phyloP scores from a whole-genome alignment of 2,888 invertebrate genomes.

The Pediacus dermestoides region DNA sequence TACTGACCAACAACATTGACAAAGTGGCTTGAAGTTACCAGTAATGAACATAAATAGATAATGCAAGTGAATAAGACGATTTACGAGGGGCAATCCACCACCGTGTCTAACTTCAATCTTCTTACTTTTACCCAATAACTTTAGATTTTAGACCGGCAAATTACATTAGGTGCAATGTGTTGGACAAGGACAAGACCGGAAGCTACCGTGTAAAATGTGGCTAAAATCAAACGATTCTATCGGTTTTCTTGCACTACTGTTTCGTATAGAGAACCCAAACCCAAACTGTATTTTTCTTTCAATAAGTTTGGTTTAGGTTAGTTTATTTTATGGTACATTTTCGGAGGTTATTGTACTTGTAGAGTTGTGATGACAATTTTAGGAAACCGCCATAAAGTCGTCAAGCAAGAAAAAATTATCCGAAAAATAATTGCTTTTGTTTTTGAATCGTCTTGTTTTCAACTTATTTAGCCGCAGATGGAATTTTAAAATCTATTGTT shows the following conservation, averaged over 20 bases:
- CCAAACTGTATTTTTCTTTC: too few species aligned
- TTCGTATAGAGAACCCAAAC: too few species aligned
- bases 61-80: constrained; percentile 40
- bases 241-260: constrained; percentile 11
- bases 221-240: constrained; percentile 14
- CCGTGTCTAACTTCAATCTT: constrained; percentile 34
- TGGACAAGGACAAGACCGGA: constrained; percentile 13
- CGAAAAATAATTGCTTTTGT: too few species aligned
- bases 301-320: too few species aligned
- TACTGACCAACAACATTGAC: constrained; percentile 36
- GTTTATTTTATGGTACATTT: too few species aligned
- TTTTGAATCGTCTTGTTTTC: too few species aligned
- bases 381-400: too few species aligned
- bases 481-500: constrained; percentile 4
- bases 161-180: constrained; percentile 15
- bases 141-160: constrained; percentile 13
- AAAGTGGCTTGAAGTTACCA: constrained; percentile 35
- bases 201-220: constrained; percentile 20
- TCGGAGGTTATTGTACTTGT: too few species aligned
- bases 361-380: too few species aligned
- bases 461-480: too few species aligned
- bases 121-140: constrained; percentile 17
- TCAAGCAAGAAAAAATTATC: too few species aligned
- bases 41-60: constrained; percentile 42
- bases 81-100: constrained; percentile 40